phyloP scores from a whole-genome alignment of 2,113 vertebrate species.

The Leptobrachium ailaonicum region DNA sequence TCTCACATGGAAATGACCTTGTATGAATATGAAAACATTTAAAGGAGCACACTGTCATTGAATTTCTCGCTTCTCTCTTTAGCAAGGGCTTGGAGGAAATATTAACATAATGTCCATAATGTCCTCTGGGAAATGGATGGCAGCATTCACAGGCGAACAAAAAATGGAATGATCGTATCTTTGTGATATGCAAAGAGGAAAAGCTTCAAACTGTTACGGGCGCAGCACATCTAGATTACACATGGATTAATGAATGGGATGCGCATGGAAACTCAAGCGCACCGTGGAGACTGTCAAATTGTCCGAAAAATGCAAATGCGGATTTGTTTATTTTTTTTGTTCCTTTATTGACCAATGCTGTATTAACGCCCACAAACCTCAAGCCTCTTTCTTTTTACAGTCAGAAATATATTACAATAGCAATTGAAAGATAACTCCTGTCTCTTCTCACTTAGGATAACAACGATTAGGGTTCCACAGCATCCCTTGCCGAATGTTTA shows the following conservation, averaged over 20 bases:
- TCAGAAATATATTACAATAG: too few relatives aligned
- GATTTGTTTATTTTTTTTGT: too few relatives aligned
- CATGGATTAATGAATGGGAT: background rate
- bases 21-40: constrained; percentile 10
- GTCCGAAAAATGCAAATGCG: too few relatives aligned
- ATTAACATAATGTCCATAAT: background rate
- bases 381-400: too few relatives aligned
- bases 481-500: too few relatives aligned
- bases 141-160: background rate
- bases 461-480: too few relatives aligned
- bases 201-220: too few relatives aligned
- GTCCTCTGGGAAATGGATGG: background rate
- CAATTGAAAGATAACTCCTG: too few relatives aligned
- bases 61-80: constrained; percentile 5
- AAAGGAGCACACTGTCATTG: constrained; percentile 3
- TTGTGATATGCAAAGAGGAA: background rate
- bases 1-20: constrained; percentile 34
- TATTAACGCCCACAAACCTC: too few relatives aligned
- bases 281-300: too few relatives aligned
- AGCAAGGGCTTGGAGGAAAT: background rate
- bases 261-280: background rate
- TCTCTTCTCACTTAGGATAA: too few relatives aligned
- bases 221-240: background rate
- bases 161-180: constrained; percentile 3
- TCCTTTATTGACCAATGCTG: too few relatives aligned